A percentile compares a stretch with the other conserved stretches of the same genome.
Evolutionary conservation across 2,113 vertebrate species (phyloP).

Genomic region (Turdus rufiventris): DNA sequence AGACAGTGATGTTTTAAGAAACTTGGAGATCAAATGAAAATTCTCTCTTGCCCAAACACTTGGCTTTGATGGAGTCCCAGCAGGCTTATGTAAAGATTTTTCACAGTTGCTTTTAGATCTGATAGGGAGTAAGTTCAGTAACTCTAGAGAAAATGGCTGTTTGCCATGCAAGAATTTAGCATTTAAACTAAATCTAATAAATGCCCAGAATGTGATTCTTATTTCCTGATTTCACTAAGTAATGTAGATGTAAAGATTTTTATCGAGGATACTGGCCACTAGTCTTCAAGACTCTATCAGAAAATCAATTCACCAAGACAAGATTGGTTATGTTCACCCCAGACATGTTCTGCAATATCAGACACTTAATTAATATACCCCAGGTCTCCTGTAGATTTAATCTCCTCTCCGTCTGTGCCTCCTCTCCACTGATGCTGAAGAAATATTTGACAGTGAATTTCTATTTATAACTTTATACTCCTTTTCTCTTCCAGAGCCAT

Average conservation of each 20-base stretch:
- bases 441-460: conserved; percentile 46
- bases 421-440: conserved; percentile 24
- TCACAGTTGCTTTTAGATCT: conserved; percentile 14
- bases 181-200: conserved; percentile 51
- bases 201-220: not conserved
- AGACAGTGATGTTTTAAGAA: not conserved
- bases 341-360: conserved; percentile 61
- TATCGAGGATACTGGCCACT: not conserved
- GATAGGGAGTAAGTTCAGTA: conserved; percentile 22
- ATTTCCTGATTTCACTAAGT: conserved; percentile 54
- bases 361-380: conserved; percentile 68
- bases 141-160: conserved; percentile 10
- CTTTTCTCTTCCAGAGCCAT: not conserved
- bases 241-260: conserved; percentile 61
- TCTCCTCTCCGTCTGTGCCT: conserved; percentile 51
- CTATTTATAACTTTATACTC: conserved; percentile 56
- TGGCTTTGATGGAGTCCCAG: not conserved
- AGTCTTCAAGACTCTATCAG: conserved; percentile 54
- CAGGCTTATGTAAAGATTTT: conserved; percentile 1
- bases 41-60: not conserved
- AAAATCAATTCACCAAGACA: conserved; percentile 69
- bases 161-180: conserved; percentile 29
- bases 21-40: not conserved
- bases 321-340: conserved; percentile 52
- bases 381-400: conserved; percentile 61